A percentile compares a stretch with the other conserved stretches of the same genome.
These are phyloP conservation scores for Melikaiella ostensackeni DNA, from an alignment of 2,888 invertebrate species.

Conservation along the genomic window DNA sequence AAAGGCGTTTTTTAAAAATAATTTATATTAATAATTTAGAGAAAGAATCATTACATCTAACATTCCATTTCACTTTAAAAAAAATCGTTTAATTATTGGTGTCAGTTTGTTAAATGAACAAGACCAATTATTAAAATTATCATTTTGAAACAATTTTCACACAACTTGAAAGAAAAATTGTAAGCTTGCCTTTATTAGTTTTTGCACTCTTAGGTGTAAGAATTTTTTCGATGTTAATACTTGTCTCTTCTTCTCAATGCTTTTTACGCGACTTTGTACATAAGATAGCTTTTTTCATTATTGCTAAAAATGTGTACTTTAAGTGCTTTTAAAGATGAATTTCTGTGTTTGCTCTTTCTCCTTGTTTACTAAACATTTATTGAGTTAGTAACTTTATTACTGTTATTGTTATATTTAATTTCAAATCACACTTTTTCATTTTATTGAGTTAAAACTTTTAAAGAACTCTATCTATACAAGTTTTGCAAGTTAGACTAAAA, in stretches of 20 bases:
- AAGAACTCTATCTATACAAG: no score
- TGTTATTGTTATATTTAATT: no score
- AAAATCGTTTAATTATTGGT: slow-evolving; percentile 3
- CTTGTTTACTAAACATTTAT: slow-evolving; percentile 13
- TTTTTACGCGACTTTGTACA: slow-evolving; percentile 21
- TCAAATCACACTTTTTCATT: no score
- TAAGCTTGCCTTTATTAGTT: slow-evolving; percentile 3
- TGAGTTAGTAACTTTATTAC: no score
- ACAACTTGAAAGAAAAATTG: not conserved
- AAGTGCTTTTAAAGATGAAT: not conserved
- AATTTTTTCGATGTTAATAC: slow-evolving; percentile 27
- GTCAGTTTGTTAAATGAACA: not conserved
- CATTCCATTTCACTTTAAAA: not conserved
- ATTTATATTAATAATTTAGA: not conserved
- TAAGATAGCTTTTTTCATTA: slow-evolving; percentile 6
- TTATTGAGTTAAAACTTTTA: no score
- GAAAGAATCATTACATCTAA: slow-evolving; percentile 1
- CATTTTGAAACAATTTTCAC: not conserved
- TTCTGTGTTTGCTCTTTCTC: slow-evolving; percentile 16
- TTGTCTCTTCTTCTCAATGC: slow-evolving; percentile 38
- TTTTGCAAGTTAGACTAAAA: no score
- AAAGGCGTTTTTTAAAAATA: not conserved
- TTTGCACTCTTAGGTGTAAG: not conserved
- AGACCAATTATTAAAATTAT: not conserved
- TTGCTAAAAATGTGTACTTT: not conserved